phyloP scores from a whole-genome alignment of 2,888 invertebrate genomes.

The Colletes collaris region DNA sequence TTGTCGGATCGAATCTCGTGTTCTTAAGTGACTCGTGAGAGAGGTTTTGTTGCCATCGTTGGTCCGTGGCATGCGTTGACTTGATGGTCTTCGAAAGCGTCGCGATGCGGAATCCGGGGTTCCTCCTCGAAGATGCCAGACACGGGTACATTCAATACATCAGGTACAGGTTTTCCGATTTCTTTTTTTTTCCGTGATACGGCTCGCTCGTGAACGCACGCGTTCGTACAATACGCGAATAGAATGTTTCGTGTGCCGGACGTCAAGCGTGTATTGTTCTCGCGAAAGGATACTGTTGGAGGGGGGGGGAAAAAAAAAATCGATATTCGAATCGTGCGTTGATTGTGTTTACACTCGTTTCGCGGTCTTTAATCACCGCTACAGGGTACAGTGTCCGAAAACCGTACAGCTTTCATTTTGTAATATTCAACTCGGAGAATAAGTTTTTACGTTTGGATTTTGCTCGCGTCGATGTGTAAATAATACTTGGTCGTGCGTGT shows the following conservation, averaged over 20 bases:
- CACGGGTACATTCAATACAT: slow-evolving; percentile 82
- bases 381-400: too few relatives aligned
- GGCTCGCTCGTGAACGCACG: slow-evolving; percentile 20
- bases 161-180: slow-evolving; percentile 70
- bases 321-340: slow-evolving; percentile 24
- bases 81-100: slow-evolving; percentile 81
- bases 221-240: slow-evolving; percentile 2
- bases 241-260: slow-evolving; percentile 35
- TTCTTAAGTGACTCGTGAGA: slow-evolving; percentile 23
- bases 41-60: slow-evolving; percentile 24
- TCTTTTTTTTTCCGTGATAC: background rate
- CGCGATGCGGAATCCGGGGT: slow-evolving; percentile 82
- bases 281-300: slow-evolving; percentile 15
- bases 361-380: background rate
- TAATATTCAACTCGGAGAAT: too few relatives aligned
- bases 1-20: slow-evolving; percentile 29
- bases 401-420: too few relatives aligned
- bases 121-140: slow-evolving; percentile 81
- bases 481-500: too few relatives aligned
- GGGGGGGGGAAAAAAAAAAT: slow-evolving; percentile 12
- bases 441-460: too few relatives aligned
- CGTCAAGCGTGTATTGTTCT: slow-evolving; percentile 37
- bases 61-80: slow-evolving; percentile 45
- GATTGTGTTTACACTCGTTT: background rate
- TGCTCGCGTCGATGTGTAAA: too few relatives aligned